phyloP scores from a whole-genome alignment of 2,888 invertebrate genomes.

The Protophormia terraenovae region DNA sequence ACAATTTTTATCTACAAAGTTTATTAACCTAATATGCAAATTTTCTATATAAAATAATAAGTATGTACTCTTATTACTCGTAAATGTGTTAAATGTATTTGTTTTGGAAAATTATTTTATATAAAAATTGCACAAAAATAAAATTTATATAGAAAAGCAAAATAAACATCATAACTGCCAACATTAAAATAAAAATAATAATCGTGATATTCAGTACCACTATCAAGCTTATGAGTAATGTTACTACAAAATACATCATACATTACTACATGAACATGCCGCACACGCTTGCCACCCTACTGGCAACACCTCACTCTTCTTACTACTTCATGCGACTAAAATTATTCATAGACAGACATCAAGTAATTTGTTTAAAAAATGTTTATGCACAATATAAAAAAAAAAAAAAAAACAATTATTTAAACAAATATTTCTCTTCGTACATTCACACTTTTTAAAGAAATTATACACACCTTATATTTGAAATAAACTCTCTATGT shows the following conservation, averaged over 20 bases:
- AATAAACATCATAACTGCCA: constrained; percentile 49
- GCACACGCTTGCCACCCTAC: constrained; percentile 40
- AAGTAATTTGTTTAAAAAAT: constrained; percentile 9
- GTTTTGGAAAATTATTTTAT: constrained; percentile 24
- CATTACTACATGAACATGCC: neutral
- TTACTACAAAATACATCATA: constrained; percentile 7
- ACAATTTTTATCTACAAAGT: constrained; percentile 10
- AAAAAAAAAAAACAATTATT: neutral
- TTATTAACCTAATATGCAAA: constrained; percentile 53
- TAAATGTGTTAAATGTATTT: constrained; percentile 37
- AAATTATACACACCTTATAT: constrained; percentile 30
- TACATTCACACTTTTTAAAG: constrained; percentile 20
- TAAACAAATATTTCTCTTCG: neutral
- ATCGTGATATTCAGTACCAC: constrained; percentile 53
- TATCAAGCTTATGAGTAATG: constrained; percentile 6
- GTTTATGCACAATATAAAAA: neutral
- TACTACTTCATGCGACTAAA: too few species aligned
- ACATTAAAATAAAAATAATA: constrained; percentile 48
- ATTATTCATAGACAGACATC: neutral
- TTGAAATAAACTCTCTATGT: neutral
- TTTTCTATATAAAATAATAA: neutral
- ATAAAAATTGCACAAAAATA: constrained; percentile 28
- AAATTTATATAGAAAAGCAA: constrained; percentile 25
- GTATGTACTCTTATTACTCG: constrained; percentile 1
- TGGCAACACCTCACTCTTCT: neutral